Evolutionary conservation across 2,888 invertebrate genomes (phyloP).

Genomic region (Leptura quadrifasciata): DNA sequence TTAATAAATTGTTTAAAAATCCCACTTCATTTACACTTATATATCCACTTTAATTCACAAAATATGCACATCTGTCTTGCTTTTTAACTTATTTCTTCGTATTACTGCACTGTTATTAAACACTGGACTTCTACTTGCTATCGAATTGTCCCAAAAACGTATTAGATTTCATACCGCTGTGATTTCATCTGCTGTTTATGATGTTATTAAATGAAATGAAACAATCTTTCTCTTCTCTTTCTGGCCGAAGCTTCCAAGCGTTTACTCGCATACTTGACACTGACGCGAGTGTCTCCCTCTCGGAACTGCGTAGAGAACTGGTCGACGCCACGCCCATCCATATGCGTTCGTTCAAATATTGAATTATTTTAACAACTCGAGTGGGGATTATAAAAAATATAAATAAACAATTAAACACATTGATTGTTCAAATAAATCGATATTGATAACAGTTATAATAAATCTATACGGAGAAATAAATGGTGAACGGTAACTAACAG

Average conservation of each 20-base stretch:
- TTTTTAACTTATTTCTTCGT: not conserved
- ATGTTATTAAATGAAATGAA: slow-evolving; percentile 30
- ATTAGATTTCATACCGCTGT: not conserved
- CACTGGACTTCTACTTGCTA: not conserved
- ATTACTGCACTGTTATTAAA: not conserved
- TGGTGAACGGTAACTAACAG: not conserved
- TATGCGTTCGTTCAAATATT: slow-evolving; percentile 18
- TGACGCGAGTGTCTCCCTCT: slow-evolving; percentile 44
- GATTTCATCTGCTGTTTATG: slow-evolving; percentile 26
- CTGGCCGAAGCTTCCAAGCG: slow-evolving; percentile 30
- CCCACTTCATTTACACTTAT: slow-evolving; percentile 18
- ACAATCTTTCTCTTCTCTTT: slow-evolving; percentile 39
- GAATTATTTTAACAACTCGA: too few relatives aligned
- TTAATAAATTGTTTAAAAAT: not conserved
- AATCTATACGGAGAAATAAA: not conserved
- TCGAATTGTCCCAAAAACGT: not conserved
- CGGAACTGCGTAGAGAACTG: slow-evolving; percentile 18
- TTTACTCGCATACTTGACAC: slow-evolving; percentile 41
- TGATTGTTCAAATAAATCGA: not conserved
- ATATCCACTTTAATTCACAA: slow-evolving; percentile 6
- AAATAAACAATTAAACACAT: not conserved
- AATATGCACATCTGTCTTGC: not conserved
- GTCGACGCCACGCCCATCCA: slow-evolving; percentile 32
- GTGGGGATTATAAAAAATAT: not conserved
- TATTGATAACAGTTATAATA: not conserved